Evolutionary conservation across 2,888 invertebrate species (phyloP).

Genomic region (Anorthoa munda): DNA sequence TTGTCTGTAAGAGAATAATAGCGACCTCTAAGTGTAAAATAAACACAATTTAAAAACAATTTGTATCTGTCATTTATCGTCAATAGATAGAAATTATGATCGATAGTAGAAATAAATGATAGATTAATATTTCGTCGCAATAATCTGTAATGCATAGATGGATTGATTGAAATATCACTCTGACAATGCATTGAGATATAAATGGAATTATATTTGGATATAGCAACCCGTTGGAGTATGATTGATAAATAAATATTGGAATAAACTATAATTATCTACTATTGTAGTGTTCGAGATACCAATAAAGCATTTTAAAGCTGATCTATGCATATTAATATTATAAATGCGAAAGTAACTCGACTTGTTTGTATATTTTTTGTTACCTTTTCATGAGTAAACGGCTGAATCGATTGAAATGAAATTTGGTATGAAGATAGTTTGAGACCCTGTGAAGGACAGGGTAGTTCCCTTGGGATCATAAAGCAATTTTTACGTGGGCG

Average conservation of each 20-base stretch:
- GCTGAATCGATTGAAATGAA: too few species aligned
- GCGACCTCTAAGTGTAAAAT: conserved; percentile 3
- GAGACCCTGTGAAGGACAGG: too few species aligned
- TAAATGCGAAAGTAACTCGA: too few species aligned
- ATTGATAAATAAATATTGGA: conserved; percentile 16
- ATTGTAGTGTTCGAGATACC: neutral
- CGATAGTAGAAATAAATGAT: conserved; percentile 26
- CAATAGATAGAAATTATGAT: conserved; percentile 28
- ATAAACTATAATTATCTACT: neutral
- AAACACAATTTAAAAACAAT: conserved; percentile 35
- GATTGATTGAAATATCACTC: conserved; percentile 26
- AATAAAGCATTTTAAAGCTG: neutral
- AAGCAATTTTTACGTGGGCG: too few species aligned
- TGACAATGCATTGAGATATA: conserved; percentile 1
- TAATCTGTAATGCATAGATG: conserved; percentile 7
- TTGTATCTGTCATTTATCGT: conserved; percentile 15
- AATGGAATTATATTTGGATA: conserved; percentile 17
- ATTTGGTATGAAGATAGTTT: too few species aligned
- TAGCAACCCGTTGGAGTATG: conserved; percentile 3
- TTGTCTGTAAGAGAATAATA: neutral
- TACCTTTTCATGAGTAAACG: too few species aligned
- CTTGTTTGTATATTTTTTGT: too few species aligned
- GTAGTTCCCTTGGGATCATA: too few species aligned
- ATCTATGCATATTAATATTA: too few species aligned
- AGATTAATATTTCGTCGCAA: conserved; percentile 12